These are phyloP conservation scores for Epinotia ramella DNA, from an alignment of 2,888 invertebrate genomes.

Conservation along the genomic window DNA sequence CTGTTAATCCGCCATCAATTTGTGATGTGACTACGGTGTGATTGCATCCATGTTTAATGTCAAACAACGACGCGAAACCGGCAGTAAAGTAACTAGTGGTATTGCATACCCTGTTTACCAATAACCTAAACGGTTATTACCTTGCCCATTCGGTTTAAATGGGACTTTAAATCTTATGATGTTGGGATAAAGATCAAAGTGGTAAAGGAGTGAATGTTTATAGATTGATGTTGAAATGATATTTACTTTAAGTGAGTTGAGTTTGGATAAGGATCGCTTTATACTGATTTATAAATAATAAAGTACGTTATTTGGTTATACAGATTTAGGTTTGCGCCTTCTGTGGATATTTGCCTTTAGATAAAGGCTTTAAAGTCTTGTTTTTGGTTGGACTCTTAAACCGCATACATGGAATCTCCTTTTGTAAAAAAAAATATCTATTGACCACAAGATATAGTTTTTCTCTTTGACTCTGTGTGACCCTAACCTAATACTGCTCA, in stretches of 20 bases:
- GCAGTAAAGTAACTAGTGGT: constrained; percentile 28
- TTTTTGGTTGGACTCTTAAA: no score
- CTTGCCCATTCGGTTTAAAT: constrained; percentile 1
- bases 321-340: no score
- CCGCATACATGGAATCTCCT: no score
- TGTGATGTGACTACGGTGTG: constrained; percentile 4
- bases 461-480: no score
- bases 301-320: no score
- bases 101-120: constrained; percentile 34
- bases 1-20: no score
- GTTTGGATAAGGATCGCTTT: not conserved
- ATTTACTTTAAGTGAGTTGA: constrained; percentile 1
- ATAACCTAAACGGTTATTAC: constrained; percentile 31
- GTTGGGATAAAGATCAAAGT: not conserved
- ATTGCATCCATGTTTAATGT: constrained; percentile 26
- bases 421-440: no score
- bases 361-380: no score
- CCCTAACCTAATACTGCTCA: no score
- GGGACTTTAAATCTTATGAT: not conserved
- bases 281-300: no score
- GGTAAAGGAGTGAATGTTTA: not conserved
- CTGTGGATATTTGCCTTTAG: no score
- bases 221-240: constrained; percentile 12
- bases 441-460: no score
- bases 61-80: constrained; percentile 32